A percentile compares a stretch with the other conserved stretches of the same genome.
These are phyloP conservation scores for Brachyalestes nurse DNA, from an alignment of 2,797 vertebrate genomes.

Conservation along the genomic window DNA sequence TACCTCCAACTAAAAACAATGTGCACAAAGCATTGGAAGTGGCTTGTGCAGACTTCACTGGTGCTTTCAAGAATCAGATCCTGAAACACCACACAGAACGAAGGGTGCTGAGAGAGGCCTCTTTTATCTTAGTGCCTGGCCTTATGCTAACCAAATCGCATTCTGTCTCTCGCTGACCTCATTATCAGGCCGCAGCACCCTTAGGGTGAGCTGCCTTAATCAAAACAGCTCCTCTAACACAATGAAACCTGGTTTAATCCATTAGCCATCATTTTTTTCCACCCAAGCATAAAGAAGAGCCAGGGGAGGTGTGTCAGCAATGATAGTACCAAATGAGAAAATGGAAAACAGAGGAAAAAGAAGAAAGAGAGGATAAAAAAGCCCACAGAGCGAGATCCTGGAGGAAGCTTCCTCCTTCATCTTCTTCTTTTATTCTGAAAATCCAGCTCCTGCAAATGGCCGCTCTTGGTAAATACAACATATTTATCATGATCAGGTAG, in stretches of 20 bases:
- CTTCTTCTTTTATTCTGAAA: constrained; percentile 28
- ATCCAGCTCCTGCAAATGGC: constrained; percentile 15
- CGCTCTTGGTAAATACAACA: constrained; percentile 7
- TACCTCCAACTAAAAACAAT: not conserved
- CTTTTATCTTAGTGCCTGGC: constrained; percentile 33
- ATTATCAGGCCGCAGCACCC: constrained; percentile 33
- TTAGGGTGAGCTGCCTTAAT: constrained; percentile 43
- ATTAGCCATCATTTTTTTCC: not conserved
- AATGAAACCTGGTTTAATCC: constrained; percentile 38
- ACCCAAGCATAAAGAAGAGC: constrained; percentile 27
- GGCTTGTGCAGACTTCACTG: not conserved
- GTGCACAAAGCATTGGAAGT: not conserved
- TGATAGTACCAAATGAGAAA: constrained; percentile 48
- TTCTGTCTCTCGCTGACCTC: constrained; percentile 38
- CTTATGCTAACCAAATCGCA: constrained; percentile 45
- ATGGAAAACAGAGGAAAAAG: constrained; percentile 15
- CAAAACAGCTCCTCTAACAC: constrained; percentile 48
- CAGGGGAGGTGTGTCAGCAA: constrained; percentile 9
- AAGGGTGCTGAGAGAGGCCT: constrained; percentile 16
- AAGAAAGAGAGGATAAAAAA: not conserved
- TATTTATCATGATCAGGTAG: constrained; percentile 35
- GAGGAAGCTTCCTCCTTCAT: not conserved
- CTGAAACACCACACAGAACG: constrained; percentile 3
- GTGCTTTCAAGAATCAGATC: not conserved
- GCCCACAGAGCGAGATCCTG: not conserved